Evolutionary conservation across 53 echinoderm and acorn worm genomes (phyloP).

Genomic region (Echinarachnius parma): DNA sequence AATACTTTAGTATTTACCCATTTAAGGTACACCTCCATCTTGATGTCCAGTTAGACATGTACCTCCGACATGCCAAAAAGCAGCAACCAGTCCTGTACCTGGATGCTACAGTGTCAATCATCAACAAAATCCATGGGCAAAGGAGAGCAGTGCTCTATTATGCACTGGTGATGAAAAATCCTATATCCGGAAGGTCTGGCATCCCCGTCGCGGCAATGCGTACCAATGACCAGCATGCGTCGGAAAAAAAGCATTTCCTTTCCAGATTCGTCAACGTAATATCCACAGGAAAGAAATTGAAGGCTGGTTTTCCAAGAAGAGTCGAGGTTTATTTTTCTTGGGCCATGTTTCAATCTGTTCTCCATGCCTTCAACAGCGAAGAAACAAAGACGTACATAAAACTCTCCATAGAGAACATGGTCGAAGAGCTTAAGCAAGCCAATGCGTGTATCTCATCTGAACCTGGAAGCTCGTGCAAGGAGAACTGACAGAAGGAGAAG

Average conservation of each 20-base stretch:
- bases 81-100: conserved; percentile 20
- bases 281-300: not conserved
- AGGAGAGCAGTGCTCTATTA: conserved; percentile 32
- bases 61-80: conserved; percentile 10
- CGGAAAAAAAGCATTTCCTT: conserved; percentile 50
- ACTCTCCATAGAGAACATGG: no score
- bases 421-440: no score
- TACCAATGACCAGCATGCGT: conserved; percentile 48
- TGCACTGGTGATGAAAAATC: conserved; percentile 44
- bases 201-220: conserved; percentile 47
- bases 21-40: conserved; percentile 47
- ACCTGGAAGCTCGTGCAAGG: conserved; percentile 5
- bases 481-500: not conserved
- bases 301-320: conserved; percentile 25
- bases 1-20: conserved; percentile 38
- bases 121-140: conserved; percentile 51
- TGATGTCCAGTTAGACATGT: conserved; percentile 31
- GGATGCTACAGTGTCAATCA: conserved; percentile 46
- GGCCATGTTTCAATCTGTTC: conserved; percentile 46
- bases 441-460: conserved; percentile 25
- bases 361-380: conserved; percentile 34
- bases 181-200: conserved; percentile 36
- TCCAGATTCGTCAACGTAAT: conserved; percentile 29
- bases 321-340: conserved; percentile 46
- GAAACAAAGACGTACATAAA: conserved; percentile 33